Base-by-base conservation (phyloP, 2,113 vertebrate genomes). In the Passerina amoena region DNA sequence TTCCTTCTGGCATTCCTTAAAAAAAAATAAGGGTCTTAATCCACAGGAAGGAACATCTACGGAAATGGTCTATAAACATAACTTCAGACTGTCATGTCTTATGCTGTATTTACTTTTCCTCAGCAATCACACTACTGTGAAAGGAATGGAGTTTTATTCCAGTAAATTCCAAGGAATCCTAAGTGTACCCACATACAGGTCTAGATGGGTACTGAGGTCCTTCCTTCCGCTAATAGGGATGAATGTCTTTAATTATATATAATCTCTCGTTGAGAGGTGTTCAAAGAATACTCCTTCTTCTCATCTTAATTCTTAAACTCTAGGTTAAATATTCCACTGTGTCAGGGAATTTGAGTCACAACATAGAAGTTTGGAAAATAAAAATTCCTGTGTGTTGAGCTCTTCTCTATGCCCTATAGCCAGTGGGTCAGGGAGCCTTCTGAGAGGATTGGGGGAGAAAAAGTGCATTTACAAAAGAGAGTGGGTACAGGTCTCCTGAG, bases 161-260 rank as follows among this genome's bases (percentile, higher is more conserved):
- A 19, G 10, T 7, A 51, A 82, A 37, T 60, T 60, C 30, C 23
- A 38, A n/a, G 9, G 10, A 23, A 59, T 3, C 4, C 7, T 24
- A 56, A 54, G 8, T 60, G 10, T 12, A 35, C 3, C 5, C 10
- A 9, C 22, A 21, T 22, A 33, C 7, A 59, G 8, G 8, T 69
- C 4, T 35, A 59, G 16, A 50, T 0, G 2, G 11, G 10, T 4
- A 47, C 15, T 51, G 33, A 37, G 3, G 11, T 69, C 3, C 12
- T 51, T 56, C 63, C 12, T 64, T 64, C 56, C 5, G 13, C 2
- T 21, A 28, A 15, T 0, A 45, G 15, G 11, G 14, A 40, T n/a
- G 5, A 63, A 45, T 2, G 47, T 54, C 4, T 70, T 53, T 21
- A 66, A 45, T 14, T 20, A 13, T 14, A 18, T 25, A 14, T 25